Evolutionary conservation across 2,113 vertebrate genomes (phyloP), one percentile per base, ranked within the genome.

Genomic region (Motacilla alba): DNA sequence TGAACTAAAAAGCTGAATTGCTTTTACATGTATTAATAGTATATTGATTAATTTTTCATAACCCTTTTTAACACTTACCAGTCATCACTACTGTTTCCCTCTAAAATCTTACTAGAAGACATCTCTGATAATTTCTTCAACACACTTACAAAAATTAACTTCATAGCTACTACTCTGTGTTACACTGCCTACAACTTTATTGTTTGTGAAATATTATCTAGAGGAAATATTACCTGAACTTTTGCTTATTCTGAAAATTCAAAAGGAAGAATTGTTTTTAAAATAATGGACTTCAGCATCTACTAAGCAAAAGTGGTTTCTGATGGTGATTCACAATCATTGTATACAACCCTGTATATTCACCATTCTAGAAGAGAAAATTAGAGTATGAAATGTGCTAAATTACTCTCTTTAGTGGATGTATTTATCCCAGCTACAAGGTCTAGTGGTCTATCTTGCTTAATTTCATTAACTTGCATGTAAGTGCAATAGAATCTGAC

Each of bases 1-100:
- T 95, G 88, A 63, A 96, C 83, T 85, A 82, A 92, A 91, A 94
- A 63, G 79, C 46, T 76, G 64, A 82, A 87, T 64, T 97, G 58
- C 53, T 95, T 93, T 97, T 94, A 89, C 69, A 92, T 85, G 75
- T 70, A 92, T 85, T 93, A 96, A 83, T 87, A 90, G 70, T 64
- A 18, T 27, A 70, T 10, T 9, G 10, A 83, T 33, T 47, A 87
- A 28, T 73, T 78, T 77, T 91, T 89, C 60, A 35, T 46, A 87
- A 58, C 2, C 17, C 15, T 63, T 83, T 56, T 46, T 52, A 85
- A 66, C 15, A 63, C 31, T 47, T 37, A 37, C 13, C 33, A 66
- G 33, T 37, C 41, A 67, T 46, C 41, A 59, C 22, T 47, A 31
- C 15, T 70, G 5, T 56, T 90, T 72, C 12, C 20, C n/a, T 43